phyloP scores from a whole-genome alignment of 2,113 vertebrate species.

The Parotia lawesii region DNA sequence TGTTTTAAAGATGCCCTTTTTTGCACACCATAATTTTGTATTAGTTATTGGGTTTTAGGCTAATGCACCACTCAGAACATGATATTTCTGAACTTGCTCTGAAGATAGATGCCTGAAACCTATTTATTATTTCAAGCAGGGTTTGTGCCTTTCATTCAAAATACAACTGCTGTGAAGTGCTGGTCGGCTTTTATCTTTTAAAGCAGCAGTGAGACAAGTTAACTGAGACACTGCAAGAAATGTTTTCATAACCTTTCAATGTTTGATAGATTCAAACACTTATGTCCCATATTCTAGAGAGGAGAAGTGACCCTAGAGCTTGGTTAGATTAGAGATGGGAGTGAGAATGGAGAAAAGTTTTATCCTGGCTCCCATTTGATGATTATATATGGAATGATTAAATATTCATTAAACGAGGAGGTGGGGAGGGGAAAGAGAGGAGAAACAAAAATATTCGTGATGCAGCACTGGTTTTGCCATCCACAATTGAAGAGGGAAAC shows the following conservation, averaged over 20 bases:
- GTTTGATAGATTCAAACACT: not conserved
- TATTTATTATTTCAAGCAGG: not conserved
- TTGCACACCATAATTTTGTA: not conserved
- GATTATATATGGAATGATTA: not conserved
- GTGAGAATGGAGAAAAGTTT: not conserved
- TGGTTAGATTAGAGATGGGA: not conserved
- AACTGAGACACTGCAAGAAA: not conserved
- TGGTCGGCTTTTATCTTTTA: not conserved
- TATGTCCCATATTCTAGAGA: not conserved
- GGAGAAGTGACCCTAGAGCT: not conserved
- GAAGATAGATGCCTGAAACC: not conserved
- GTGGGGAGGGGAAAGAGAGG: not conserved
- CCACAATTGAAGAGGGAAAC: not conserved
- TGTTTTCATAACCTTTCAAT: not conserved
- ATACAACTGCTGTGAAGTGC: not conserved
- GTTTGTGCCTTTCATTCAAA: not conserved
- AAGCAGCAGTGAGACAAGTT: not conserved
- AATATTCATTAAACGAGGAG: not conserved
- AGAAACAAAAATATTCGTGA: not conserved
- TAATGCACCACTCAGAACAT: not conserved
- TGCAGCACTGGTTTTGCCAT: not conserved
- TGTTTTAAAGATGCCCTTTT: not conserved
- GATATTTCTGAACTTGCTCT: not conserved
- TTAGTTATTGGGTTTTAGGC: not conserved
- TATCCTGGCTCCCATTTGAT: not conserved